phyloP scores from a whole-genome alignment of 2,797 vertebrate genomes.

The Vespertilio murinus region DNA sequence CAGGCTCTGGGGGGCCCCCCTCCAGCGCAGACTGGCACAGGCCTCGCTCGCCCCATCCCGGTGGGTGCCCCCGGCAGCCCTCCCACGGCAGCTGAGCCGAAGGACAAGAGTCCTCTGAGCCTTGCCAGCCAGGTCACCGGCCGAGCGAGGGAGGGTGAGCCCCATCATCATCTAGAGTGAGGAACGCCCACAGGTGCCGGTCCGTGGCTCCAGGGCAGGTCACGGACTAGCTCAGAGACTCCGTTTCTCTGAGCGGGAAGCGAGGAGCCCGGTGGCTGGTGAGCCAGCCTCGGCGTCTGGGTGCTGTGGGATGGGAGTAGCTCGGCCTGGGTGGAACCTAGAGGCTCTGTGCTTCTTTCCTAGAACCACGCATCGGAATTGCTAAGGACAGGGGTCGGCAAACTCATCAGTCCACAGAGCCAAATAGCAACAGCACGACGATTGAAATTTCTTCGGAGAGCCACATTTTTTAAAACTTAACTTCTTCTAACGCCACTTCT shows the following conservation, averaged over 20 bases:
- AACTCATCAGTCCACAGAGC: no score
- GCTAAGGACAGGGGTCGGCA: neutral
- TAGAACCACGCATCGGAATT: neutral
- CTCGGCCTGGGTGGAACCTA: neutral
- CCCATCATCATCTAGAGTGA: fast-evolving
- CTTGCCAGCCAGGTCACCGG: neutral
- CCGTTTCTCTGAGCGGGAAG: neutral
- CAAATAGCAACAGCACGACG: no score
- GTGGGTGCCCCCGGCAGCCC: neutral
- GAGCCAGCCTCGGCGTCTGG: neutral
- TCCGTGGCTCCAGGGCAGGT: neutral
- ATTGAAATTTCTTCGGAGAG: no score
- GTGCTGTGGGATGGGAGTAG: neutral
- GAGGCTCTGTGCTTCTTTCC: neutral
- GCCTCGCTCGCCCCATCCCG: neutral
- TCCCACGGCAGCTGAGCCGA: neutral
- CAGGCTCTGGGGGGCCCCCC: neutral
- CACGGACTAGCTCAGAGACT: neutral
- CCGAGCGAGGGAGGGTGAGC: neutral
- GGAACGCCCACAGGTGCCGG: neutral
- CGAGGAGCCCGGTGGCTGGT: neutral
- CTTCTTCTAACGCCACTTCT: no score
- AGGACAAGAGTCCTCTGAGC: neutral
- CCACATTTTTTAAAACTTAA: no score
- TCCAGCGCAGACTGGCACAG: neutral